Conservation (phyloP, 35 echinoderm and acorn worm genomes). For the Lytechinus variegatus region DNA sequence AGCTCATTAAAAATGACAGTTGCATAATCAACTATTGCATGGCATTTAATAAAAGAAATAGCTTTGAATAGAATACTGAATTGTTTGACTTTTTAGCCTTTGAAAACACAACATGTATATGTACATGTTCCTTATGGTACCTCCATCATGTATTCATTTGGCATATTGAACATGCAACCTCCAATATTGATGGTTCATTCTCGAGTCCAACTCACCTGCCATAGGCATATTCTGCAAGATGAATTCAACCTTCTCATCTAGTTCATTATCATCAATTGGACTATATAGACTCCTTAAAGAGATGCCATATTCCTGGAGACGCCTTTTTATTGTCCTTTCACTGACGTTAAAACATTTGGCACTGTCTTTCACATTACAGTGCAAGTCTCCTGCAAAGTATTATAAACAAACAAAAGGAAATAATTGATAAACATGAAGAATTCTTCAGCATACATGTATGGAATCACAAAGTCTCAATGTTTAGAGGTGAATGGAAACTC, state of each 20-base stretch:
- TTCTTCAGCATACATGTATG: background rate
- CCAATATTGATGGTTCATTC: no score
- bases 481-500: no score
- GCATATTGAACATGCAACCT: no score
- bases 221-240: background rate
- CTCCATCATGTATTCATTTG: no score
- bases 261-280: background rate
- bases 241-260: background rate
- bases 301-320: background rate
- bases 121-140: no score
- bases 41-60: background rate
- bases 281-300: background rate
- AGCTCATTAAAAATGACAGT: no score
- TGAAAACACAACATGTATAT: no score
- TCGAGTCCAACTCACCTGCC: background rate
- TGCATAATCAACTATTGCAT: no score
- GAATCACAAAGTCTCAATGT: background rate
- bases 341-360: conserved; percentile 19
- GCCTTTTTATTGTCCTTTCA: conserved; percentile 28
- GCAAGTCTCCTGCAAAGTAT: background rate
- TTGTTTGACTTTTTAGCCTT: no score
- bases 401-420: background rate
- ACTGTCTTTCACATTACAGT: background rate
- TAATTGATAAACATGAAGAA: background rate
- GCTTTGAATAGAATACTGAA: background rate